Evolutionary conservation across 2,113 vertebrate species (phyloP).

Genomic region (Pleuronectes platessa): DNA sequence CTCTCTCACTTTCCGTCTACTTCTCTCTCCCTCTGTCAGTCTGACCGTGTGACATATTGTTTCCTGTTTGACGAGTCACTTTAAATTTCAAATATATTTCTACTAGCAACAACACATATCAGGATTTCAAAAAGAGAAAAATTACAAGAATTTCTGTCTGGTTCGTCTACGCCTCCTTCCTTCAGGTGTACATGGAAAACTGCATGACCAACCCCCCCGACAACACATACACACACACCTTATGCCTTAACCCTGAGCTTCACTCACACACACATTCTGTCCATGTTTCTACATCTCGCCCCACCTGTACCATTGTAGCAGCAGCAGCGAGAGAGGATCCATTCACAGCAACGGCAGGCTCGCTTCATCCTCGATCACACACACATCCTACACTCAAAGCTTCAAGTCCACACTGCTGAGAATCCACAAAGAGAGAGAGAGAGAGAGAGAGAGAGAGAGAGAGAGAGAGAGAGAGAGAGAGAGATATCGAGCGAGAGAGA

Average conservation of each 20-base stretch:
- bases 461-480: not conserved
- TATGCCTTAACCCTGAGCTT: too few species aligned
- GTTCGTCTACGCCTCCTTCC: too few species aligned
- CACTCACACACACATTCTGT: too few species aligned
- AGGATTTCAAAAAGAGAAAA: not conserved
- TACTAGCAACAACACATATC: not conserved
- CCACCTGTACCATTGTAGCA: conserved; percentile 65
- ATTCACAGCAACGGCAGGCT: conserved; percentile 62
- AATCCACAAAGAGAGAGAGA: conserved; percentile 15
- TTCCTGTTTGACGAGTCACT: conserved; percentile 22
- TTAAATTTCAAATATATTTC: not conserved
- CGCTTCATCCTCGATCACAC: conserved; percentile 65
- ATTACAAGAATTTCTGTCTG: not conserved
- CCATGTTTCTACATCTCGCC: not conserved
- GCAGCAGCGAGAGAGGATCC: conserved; percentile 68
- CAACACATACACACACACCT: not conserved
- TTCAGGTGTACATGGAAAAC: too few species aligned
- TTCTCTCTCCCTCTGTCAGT: not conserved
- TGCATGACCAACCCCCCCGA: not conserved
- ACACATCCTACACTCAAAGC: conserved; percentile 43
- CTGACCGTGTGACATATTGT: not conserved
- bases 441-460: too few species aligned
- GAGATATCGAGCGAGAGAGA: conserved; percentile 11
- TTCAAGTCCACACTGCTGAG: conserved; percentile 45
- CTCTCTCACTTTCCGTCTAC: not conserved